Base-by-base conservation (phyloP, 1,140 invertebrate species). In the Aphidius gifuensis region DNA sequence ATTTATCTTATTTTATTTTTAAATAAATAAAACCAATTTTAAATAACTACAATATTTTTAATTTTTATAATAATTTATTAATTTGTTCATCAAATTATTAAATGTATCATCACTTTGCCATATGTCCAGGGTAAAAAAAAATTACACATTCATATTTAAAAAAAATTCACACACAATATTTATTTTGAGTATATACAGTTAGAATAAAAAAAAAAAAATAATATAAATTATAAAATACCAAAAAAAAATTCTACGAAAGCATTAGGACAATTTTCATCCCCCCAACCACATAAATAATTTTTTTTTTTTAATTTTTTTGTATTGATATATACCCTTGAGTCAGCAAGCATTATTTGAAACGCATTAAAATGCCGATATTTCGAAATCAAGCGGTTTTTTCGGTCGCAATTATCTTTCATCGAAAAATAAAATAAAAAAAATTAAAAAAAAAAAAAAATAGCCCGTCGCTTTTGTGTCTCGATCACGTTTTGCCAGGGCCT, bases 281-380 rank as follows among this genome's bases (percentile, higher is more conserved):
- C 9, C 58, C 62, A 66, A 67, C 66, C 62, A 66, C 62, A 61
- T 66, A 69, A 65, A 65, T 63, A 63, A 48, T 46, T 43, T 16
- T 48, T 54, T 54, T 58, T 62, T 16, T 0, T 16, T 0, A 16
- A 16, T 16, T 32, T 32, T 32, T 32, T 32, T 32, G 23, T 32
- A 32, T 32, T 32, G 23, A 32, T 32, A 32, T 16, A 62, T 59
- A 58, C 49, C 63, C 66, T 62, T 66, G 61, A 60, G 49, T 64
- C 64, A 84, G 83, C 85, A 86, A 86, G 86, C 85, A 77, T 65
- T 55, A 65, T 65, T 66, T 66, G 47, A 32, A 64, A 61, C 60
- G 69, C 64, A 70, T 71, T 71, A 74, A 72, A 70, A 74, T 71
- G 66, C 71, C 73, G 69, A 74, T 75, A 75, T 77, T 77, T 77